phyloP scores from a whole-genome alignment of 2,797 vertebrate genomes.

The Macrochelys suwanniensis region DNA sequence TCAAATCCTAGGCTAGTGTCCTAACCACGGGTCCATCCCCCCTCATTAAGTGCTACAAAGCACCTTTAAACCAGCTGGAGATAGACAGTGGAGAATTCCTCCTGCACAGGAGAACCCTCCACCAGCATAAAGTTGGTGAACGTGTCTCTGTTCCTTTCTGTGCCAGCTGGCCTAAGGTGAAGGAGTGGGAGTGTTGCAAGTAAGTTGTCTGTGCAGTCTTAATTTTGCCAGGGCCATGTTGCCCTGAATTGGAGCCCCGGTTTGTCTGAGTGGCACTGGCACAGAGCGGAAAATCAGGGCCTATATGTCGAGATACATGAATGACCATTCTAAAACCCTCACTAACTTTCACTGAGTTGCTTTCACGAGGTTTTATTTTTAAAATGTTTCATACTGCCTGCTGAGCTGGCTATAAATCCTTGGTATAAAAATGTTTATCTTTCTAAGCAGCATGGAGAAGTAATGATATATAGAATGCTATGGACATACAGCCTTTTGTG shows the following conservation, averaged over 20 bases:
- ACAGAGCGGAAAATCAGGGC: not conserved
- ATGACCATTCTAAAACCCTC: not conserved
- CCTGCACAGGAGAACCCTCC: not conserved
- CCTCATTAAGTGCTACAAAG: not conserved
- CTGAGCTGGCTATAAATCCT: constrained; percentile 41
- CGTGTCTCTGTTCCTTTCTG: not conserved
- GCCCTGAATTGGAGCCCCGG: not conserved
- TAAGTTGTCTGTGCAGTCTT: not conserved
- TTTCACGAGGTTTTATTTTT: not conserved
- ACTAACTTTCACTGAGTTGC: not conserved
- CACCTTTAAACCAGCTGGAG: not conserved
- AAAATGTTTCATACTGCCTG: not conserved
- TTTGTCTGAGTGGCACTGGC: not conserved
- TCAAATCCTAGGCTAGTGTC: not conserved
- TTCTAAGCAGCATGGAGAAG: constrained; percentile 39
- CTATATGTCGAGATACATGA: not conserved
- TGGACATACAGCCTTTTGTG: not conserved
- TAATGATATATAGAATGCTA: not conserved
- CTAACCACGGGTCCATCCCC: not conserved
- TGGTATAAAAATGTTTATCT: constrained; percentile 26
- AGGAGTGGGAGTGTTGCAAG: not conserved
- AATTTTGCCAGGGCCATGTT: not conserved
- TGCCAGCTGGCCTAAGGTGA: not conserved
- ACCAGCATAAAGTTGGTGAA: rapidly evolving
- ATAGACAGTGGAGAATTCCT: not conserved